Base-by-base conservation (phyloP, 1,140 invertebrate genomes). In the Akabosia matsudoensis region DNA sequence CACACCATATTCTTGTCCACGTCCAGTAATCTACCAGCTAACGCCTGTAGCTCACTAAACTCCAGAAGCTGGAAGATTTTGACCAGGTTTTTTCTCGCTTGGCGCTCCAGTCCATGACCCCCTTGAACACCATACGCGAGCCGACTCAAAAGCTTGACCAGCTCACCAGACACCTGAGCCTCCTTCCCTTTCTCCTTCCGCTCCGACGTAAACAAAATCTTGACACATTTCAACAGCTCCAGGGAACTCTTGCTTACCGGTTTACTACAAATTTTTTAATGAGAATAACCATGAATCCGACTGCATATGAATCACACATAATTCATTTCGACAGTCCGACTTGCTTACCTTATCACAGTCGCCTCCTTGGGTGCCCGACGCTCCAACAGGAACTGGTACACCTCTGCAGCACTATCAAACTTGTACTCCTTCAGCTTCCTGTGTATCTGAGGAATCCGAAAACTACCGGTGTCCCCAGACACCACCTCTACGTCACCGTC, bases 201-300 rank as follows among this genome's bases (percentile, higher is more conserved):
- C 10, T 56, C 54, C 61, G 26, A 67, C 3, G 13, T 67, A n/a
- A 67, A 67, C 13, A 74, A 10, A n/a, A 70, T 51, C 2, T 0
- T n/a, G 2, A 74, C 28, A 73, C 70, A 73, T 67, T 74, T 78
- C 33, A 78, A 37, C 18, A 33, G 22, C 51, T 78, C 61, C 22
- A 73, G 16, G 0, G 72, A 31, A 1, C 2, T n/a, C 45, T 78
- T 78, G 34, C 76, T 78, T 4, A 64, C 30, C 1, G 76, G 74
- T 33, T 37, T 70, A 28, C 76, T 78, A n/a, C n/a, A n/a, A n/a
- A n/a, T n/a, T n/a, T n/a, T n/a, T n/a, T n/a, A n/a, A n/a, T n/a
- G n/a, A n/a, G n/a, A n/a, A n/a, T n/a, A n/a, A n/a, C n/a, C n/a
- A n/a, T n/a, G n/a, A n/a, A n/a, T n/a, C n/a, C n/a, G n/a, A n/a